These are phyloP conservation scores for Peromyscus californicus DNA, from an alignment of 2,113 vertebrate species.

Conservation along the genomic window DNA sequence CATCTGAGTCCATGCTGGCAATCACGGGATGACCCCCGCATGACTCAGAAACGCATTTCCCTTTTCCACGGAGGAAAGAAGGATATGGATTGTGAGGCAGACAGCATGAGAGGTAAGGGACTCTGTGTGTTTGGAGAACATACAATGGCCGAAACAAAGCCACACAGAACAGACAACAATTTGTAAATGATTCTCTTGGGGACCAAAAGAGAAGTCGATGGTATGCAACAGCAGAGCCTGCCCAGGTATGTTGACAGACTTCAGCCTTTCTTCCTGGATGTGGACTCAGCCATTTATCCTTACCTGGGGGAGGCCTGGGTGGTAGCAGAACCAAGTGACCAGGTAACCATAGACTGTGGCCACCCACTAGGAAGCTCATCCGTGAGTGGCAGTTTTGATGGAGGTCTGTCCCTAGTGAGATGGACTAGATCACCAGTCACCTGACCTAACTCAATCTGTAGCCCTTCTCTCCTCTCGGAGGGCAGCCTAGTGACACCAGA, in stretches of 20 bases:
- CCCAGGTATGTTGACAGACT: background rate
- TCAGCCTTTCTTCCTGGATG: background rate
- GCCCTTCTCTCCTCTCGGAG: background rate
- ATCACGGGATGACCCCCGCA: fast-evolving
- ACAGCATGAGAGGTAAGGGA: background rate
- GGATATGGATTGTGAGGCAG: too few relatives aligned
- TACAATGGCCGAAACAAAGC: background rate
- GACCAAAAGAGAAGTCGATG: too few relatives aligned
- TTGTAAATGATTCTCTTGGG: background rate
- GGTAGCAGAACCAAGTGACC: background rate
- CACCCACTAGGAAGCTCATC: background rate
- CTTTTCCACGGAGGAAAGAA: background rate
- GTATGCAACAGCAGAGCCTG: background rate
- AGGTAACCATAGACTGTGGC: background rate
- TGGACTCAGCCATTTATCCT: too few relatives aligned
- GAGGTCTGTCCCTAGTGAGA: background rate
- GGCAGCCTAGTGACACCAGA: background rate
- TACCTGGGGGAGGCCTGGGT: background rate
- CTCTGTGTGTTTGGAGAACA: background rate
- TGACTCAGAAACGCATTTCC: background rate
- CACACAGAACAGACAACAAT: background rate
- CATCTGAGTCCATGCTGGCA: background rate
- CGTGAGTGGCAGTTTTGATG: background rate
- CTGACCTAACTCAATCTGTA: fast-evolving
- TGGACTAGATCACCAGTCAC: background rate